A percentile compares a stretch with the other conserved stretches of the same genome.
Conservation (phyloP, 1,140 invertebrate genomes). For the Calliopsis andreniformis region DNA sequence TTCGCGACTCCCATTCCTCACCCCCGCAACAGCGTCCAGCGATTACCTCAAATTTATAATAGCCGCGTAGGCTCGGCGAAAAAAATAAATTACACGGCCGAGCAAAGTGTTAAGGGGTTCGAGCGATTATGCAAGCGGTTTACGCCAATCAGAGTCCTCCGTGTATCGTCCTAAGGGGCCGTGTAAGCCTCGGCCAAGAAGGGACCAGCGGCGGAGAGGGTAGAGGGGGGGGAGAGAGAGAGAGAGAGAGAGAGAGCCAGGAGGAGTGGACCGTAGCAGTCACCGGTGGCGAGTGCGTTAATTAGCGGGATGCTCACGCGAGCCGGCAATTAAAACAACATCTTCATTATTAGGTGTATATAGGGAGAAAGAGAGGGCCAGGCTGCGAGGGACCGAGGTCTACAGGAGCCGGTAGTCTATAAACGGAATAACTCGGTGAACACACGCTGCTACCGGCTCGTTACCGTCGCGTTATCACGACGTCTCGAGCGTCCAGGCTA, state of each 20-base stretch:
- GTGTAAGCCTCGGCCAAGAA: neutral
- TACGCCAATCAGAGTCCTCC: slow-evolving; percentile 27
- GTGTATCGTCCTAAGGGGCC: slow-evolving; percentile 16
- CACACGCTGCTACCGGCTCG: slow-evolving; percentile 44
- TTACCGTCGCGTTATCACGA: slow-evolving; percentile 62
- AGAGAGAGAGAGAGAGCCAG: slow-evolving; percentile 60
- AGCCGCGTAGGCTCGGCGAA: too few species aligned
- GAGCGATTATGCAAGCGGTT: slow-evolving; percentile 22
- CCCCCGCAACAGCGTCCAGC: neutral
- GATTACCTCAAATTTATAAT: slow-evolving; percentile 4
- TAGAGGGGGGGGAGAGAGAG: neutral
- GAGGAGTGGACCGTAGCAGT: slow-evolving; percentile 69
- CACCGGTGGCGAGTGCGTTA: slow-evolving; percentile 78
- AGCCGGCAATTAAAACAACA: slow-evolving; percentile 81
- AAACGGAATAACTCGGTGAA: slow-evolving; percentile 62
- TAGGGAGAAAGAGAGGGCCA: slow-evolving; percentile 28
- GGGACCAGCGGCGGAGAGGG: neutral
- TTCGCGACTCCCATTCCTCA: neutral
- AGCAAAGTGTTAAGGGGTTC: slow-evolving; percentile 2
- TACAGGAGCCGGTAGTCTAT: slow-evolving; percentile 47
- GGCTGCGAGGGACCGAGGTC: slow-evolving; percentile 11
- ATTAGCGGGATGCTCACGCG: slow-evolving; percentile 80
- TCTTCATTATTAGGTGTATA: slow-evolving; percentile 80
- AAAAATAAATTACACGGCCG: neutral
- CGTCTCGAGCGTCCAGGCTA: slow-evolving; percentile 34